Base-by-base conservation (phyloP, 2,888 invertebrate species). In the Diplolepis rosae region DNA sequence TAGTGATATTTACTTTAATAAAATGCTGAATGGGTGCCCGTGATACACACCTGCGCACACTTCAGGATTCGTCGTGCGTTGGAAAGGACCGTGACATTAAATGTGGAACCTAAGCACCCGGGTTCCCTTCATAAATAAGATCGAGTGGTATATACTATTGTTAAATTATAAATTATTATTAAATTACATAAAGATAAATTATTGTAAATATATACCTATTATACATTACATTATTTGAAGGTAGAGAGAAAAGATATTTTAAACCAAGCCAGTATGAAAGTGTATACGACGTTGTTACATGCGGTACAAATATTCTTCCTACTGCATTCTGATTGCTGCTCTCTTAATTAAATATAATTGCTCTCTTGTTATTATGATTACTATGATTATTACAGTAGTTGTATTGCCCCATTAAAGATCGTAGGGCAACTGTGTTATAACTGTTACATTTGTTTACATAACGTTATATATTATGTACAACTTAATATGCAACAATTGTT, bases 171-270 rank as follows among this genome's bases (percentile, higher is more conserved):
- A 39, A 30, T 32, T 61, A n/a, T n/a, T n/a, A n/a, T n/a, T n/a
- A n/a, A n/a, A n/a, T n/a, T n/a, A n/a, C n/a, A n/a, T n/a, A n/a
- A n/a, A 65, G 66, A 75, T 54, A 72, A 77, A 70, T 75, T 74
- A 77, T 73, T 77, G 77, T 77, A 77, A 75, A 77, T 77, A 75
- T 77, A 77, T 77, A 77, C 73, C 75, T 77, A 77, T 70, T 75
- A 61, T 54, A 32, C 5, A 51, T 24, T 61, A 61, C 24, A 61
- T 24, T 61, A 42, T 24, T 13, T 39, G 24, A 61, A 15, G n/a
- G 61, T 61, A 61, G 39, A 61, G 39, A 35, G 32, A 42, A 61
- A 61, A 61, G 35, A 42, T 61, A 61, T 61, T 61, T 61, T 42
- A 42, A 61, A 61, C 61, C 61, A 61, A 61, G 39, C 24, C 61